Evolutionary conservation across 2,888 invertebrate species (phyloP).

Genomic region (Troides helena): DNA sequence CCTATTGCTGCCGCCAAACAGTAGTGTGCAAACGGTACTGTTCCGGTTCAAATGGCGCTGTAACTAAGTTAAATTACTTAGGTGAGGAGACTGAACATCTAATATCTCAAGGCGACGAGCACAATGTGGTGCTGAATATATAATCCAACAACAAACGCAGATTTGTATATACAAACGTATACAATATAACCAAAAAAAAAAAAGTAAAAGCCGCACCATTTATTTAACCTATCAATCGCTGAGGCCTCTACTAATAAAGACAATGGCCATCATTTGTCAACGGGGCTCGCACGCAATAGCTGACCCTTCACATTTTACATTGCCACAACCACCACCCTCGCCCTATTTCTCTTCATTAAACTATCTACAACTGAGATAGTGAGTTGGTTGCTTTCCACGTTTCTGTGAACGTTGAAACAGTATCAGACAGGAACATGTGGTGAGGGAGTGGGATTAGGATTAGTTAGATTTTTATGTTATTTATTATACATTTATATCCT

Average conservation of each 20-base stretch:
- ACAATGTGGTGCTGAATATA: no score
- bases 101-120: no score
- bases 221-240: slow-evolving; percentile 34
- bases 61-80: no score
- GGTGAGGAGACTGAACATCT: no score
- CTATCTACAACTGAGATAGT: background rate
- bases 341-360: slow-evolving; percentile 12
- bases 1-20: no score
- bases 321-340: slow-evolving; percentile 3
- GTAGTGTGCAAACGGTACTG: no score
- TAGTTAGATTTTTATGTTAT: no score
- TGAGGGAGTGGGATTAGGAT: no score
- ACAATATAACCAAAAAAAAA: slow-evolving; percentile 5
- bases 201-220: slow-evolving; percentile 7
- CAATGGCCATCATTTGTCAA: slow-evolving; percentile 72
- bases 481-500: no score
- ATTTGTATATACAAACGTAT: background rate
- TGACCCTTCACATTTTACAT: slow-evolving; percentile 27
- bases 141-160: no score
- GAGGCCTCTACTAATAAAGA: slow-evolving; percentile 58
- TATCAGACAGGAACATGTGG: background rate
- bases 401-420: background rate
- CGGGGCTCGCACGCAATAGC: slow-evolving; percentile 39
- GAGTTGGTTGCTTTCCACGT: background rate
- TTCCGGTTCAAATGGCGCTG: no score